phyloP scores from a whole-genome alignment of 2,113 vertebrate species.

The Microtus oregoni region DNA sequence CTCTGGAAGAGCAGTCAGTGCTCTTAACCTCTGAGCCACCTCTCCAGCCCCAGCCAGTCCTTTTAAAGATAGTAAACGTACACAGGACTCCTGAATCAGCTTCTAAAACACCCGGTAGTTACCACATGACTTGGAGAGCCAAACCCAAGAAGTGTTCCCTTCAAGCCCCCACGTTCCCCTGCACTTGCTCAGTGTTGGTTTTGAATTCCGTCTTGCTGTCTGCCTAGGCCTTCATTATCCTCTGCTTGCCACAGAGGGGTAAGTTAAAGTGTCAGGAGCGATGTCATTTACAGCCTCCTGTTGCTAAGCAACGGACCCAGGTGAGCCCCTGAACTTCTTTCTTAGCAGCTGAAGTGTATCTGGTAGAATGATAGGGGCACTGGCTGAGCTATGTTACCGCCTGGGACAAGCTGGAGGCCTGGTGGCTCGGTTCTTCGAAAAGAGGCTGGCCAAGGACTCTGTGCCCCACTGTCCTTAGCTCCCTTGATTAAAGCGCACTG shows the following conservation, averaged over 20 bases:
- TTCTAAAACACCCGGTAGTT: not conserved
- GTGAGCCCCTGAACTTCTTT: slow-evolving; percentile 81
- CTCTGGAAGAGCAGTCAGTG: too few relatives aligned
- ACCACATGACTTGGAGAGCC: not conserved
- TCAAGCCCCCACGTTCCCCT: not conserved
- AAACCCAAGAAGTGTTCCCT: not conserved
- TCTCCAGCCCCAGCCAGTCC: not conserved
- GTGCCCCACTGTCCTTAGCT: not conserved
- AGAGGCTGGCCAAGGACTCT: not conserved
- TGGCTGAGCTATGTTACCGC: slow-evolving; percentile 61
- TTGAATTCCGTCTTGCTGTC: slow-evolving; percentile 64
- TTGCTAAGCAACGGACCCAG: slow-evolving; percentile 82
- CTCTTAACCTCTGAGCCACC: too few relatives aligned
- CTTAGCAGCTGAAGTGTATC: slow-evolving; percentile 66
- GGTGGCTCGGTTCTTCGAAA: slow-evolving; percentile 42
- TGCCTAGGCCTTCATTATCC: slow-evolving; percentile 80
- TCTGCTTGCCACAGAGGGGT: slow-evolving; percentile 72
- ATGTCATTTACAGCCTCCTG: slow-evolving; percentile 81
- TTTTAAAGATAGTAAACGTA: not conserved
- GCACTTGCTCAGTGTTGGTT: slow-evolving; percentile 27
- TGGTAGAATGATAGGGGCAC: slow-evolving; percentile 48
- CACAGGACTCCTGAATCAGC: not conserved
- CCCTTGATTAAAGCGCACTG: slow-evolving; percentile 26
- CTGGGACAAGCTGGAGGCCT: slow-evolving; percentile 59
- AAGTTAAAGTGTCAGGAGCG: slow-evolving; percentile 76